These are phyloP conservation scores for Eulemur rufifrons DNA, from an alignment of 2,113 vertebrate species.

Conservation along the genomic window DNA sequence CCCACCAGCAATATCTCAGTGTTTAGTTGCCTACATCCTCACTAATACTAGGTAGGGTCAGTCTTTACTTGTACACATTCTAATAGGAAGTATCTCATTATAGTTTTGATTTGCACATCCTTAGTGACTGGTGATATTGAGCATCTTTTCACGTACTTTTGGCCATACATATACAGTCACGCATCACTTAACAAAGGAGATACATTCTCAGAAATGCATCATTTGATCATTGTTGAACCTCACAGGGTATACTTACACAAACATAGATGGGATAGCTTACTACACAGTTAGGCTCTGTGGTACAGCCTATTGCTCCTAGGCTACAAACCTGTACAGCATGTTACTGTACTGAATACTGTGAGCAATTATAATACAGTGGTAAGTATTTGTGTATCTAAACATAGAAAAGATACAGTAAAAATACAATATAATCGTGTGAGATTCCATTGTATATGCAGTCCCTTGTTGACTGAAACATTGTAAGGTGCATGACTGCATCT, in stretches of 20 bases:
- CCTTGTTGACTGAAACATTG: not conserved
- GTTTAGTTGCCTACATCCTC: accelerated
- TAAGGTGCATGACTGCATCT: not conserved
- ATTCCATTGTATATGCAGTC: not conserved
- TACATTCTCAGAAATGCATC: not conserved
- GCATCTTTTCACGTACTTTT: not conserved
- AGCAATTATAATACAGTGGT: no score
- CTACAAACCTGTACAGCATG: not conserved
- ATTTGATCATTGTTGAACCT: not conserved
- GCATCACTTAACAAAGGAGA: not conserved
- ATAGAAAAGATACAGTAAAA: not conserved
- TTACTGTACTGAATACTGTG: no score
- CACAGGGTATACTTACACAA: not conserved
- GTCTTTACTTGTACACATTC: accelerated
- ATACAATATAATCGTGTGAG: not conserved
- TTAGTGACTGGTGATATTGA: not conserved
- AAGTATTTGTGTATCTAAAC: not conserved
- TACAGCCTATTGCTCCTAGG: not conserved
- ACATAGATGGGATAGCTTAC: not conserved
- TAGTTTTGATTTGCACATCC: not conserved
- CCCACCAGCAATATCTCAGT: accelerated
- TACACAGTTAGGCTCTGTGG: not conserved
- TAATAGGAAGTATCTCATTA: accelerated
- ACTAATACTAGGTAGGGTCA: accelerated
- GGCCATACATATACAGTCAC: not conserved